Evolutionary conservation across 2,888 invertebrate species (phyloP), one percentile per base, ranked within the genome.

Genomic region (Odiellus spinosus): DNA sequence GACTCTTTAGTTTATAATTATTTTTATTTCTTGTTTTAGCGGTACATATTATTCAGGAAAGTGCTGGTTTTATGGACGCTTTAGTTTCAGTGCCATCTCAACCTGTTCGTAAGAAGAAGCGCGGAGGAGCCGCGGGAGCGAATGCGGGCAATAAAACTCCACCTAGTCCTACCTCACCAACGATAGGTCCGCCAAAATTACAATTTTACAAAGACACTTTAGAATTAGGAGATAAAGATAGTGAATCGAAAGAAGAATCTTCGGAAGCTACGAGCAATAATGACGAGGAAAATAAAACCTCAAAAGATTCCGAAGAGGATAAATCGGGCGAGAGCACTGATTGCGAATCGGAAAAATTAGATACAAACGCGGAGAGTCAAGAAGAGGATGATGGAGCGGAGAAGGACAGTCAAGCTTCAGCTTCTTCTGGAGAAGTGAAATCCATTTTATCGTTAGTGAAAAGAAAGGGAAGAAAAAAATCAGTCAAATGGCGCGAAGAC

Each of bases 31-130:
- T 26, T 26, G 17, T 47, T 46, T 2, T 32, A 56, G 57, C 56
- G 17, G 38, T 53, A 5, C 55, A 56, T 33, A 38, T 56, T 56
- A 67, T 91, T 42, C 79, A 85, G 63, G 93, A 93, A 65, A 88
- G 88, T 62, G 85, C 84, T 60, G 79, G 87, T 68, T 93, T 93
- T 64, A 88, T 88, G 80, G 88, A 90, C 65, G 88, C 88, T 0
- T 69, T 93, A 33, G 75, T 76, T 55, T 82, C 81, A 2, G 77
- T 78, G 1, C 80, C 83, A 6, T 77, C 78, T 11, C 46, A 50
- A n/a, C 46, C 50, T 15, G 46, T 44, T 36, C 52, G 50, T 12
- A 45, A 20, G 34, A 57, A 55, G 35, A 57, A 59, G 40, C 56
- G 56, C 34, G 58, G 55, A 6, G 26, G 40, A 20, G 15, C 11